These are phyloP conservation scores for Leptobrachium leishanense DNA, from an alignment of 2,113 vertebrate species.

Conservation along the genomic window DNA sequence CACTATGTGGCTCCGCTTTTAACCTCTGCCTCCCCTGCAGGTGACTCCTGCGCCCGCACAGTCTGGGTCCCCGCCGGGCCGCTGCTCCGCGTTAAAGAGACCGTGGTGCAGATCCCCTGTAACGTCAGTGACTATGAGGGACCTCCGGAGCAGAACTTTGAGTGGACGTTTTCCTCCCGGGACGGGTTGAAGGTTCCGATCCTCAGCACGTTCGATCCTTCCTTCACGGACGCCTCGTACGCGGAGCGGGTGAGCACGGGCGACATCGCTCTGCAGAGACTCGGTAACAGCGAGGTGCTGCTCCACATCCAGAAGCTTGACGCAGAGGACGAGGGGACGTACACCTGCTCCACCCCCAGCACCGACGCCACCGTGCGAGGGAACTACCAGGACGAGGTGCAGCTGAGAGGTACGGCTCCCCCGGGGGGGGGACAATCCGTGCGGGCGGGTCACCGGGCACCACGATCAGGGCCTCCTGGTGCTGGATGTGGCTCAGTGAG, in stretches of 20 bases:
- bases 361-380: slow-evolving; percentile 84
- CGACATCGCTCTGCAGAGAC: slow-evolving; percentile 73
- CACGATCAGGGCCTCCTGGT: no score
- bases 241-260: slow-evolving; percentile 69
- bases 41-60: slow-evolving; percentile 71
- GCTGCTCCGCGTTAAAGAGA: slow-evolving; percentile 81
- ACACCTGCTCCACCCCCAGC: slow-evolving; percentile 87
- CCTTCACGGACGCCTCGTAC: slow-evolving; percentile 71
- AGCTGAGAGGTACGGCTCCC: slow-evolving; percentile 76
- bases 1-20: no score
- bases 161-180: slow-evolving; percentile 75
- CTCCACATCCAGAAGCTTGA: slow-evolving; percentile 77
- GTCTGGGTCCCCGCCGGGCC: slow-evolving; percentile 81
- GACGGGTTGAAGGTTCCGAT: slow-evolving; percentile 59
- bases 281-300: slow-evolving; percentile 76
- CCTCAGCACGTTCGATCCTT: slow-evolving; percentile 83
- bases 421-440: no score
- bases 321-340: slow-evolving; percentile 76
- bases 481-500: no score
- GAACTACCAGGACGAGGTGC: slow-evolving; percentile 85
- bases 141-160: slow-evolving; percentile 90
- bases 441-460: no score
- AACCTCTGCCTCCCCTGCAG: slow-evolving; percentile 57
- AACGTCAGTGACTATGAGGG: slow-evolving; percentile 84
- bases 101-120: slow-evolving; percentile 81